Conservation (phyloP, 2,888 invertebrate species). For the Caenorhabditis sp. region DNA sequence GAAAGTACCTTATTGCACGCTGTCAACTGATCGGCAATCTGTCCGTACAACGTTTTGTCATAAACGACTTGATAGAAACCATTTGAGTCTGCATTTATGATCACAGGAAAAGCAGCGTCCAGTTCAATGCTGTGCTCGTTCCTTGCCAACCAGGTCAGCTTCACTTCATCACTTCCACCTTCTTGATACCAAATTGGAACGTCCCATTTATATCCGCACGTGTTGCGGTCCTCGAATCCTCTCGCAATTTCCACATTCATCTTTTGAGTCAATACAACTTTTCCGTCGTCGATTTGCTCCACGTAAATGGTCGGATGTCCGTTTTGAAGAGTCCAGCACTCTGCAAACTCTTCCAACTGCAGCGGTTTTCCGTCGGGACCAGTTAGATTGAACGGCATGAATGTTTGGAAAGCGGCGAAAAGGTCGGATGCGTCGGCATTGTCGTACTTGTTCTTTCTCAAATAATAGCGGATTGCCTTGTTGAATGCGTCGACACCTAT, state of each 20-base stretch:
- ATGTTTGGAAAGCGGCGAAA: slow-evolving; percentile 86
- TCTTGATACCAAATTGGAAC: slow-evolving; percentile 81
- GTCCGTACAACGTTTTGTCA: not conserved
- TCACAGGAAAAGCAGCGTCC: not conserved
- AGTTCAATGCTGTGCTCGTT: slow-evolving; percentile 4
- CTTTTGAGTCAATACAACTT: slow-evolving; percentile 5
- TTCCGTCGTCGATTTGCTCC: slow-evolving; percentile 59
- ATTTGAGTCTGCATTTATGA: slow-evolving; percentile 39
- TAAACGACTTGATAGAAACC: slow-evolving; percentile 34
- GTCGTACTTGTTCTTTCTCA: slow-evolving; percentile 84
- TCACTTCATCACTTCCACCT: slow-evolving; percentile 81
- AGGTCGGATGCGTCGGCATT: slow-evolving; percentile 88
- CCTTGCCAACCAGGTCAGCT: slow-evolving; percentile 8
- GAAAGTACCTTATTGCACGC: not conserved
- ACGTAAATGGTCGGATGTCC: slow-evolving; percentile 18
- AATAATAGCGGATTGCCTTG: slow-evolving; percentile 82
- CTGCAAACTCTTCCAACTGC: slow-evolving; percentile 83
- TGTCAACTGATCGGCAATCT: not conserved
- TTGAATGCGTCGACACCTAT: slow-evolving; percentile 69
- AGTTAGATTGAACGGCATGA: slow-evolving; percentile 75
- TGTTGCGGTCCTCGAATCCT: not conserved
- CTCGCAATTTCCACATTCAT: not conserved
- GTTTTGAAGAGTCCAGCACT: slow-evolving; percentile 87
- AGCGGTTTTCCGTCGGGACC: slow-evolving; percentile 66
- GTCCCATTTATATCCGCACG: slow-evolving; percentile 65